phyloP scores from a whole-genome alignment of 2,888 invertebrate genomes.

The Yponomeuta cagnagella region DNA sequence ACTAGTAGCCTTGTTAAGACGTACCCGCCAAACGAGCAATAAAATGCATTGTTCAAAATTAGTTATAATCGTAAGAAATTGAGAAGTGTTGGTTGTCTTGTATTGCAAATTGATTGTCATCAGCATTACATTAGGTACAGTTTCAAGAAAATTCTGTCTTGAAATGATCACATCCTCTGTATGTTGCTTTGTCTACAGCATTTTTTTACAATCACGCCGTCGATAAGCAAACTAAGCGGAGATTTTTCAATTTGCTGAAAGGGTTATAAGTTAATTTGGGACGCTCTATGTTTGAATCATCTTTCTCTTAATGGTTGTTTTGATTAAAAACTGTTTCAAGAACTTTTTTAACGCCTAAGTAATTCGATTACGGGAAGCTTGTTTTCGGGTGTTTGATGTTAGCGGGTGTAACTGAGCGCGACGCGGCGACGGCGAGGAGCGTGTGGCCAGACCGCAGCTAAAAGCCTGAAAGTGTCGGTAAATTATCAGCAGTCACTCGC shows the following conservation, averaged over 20 bases:
- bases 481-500: not conserved
- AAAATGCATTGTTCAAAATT: too few species aligned
- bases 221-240: not conserved
- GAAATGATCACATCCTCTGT: too few species aligned
- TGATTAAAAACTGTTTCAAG: not conserved
- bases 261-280: conserved; percentile 4
- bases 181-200: not conserved
- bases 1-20: too few species aligned
- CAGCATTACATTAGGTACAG: too few species aligned
- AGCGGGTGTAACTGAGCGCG: not conserved
- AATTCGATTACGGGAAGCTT: not conserved
- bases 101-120: too few species aligned
- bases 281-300: conserved; percentile 3
- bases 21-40: too few species aligned
- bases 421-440: not conserved
- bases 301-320: not conserved
- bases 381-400: not conserved
- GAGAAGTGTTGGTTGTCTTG: too few species aligned
- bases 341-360: not conserved
- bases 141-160: too few species aligned
- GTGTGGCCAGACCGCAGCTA: not conserved
- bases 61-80: too few species aligned
- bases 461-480: conserved; percentile 14
- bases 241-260: conserved; percentile 10
- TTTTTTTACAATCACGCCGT: not conserved